Conservation (phyloP, 2,888 invertebrate genomes). For the Amblyjoppa fuscipennis region DNA sequence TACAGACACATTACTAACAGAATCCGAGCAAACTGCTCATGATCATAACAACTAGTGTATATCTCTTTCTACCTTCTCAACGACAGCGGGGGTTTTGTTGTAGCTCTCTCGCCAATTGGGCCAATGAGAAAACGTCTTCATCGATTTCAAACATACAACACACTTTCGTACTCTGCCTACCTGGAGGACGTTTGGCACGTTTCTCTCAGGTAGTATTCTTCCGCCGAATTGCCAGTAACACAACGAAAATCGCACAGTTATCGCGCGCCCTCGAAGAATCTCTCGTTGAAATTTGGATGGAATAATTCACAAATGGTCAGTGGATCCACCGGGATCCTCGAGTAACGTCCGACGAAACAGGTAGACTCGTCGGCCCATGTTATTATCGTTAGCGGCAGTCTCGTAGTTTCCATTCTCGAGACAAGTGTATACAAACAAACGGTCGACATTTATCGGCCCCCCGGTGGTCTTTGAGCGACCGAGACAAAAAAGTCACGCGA, state of each 20-base stretch:
- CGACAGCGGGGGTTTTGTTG: constrained; percentile 7
- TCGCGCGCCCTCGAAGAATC: neutral
- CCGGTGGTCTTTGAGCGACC: neutral
- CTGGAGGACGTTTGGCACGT: constrained; percentile 38
- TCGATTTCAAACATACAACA: constrained; percentile 35
- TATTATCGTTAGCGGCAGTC: neutral
- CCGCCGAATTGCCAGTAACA: neutral
- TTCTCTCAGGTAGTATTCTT: constrained; percentile 6
- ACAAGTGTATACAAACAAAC: constrained; percentile 12
- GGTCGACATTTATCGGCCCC: neutral
- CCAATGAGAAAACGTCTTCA: constrained; percentile 14
- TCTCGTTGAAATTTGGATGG: neutral
- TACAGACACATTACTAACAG: neutral
- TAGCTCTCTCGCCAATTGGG: neutral
- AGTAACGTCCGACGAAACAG: neutral
- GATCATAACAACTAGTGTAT: neutral
- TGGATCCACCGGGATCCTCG: neutral
- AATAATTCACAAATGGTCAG: neutral
- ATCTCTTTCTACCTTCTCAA: neutral
- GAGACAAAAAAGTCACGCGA: neutral
- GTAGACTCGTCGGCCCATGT: neutral
- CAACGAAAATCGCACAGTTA: neutral
- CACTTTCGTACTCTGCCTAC: neutral
- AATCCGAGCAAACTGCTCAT: neutral
- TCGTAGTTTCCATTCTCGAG: neutral